Percentiles rank a stretch among this genome's conserved stretches.
phyloP scores from a whole-genome alignment of 2,797 vertebrate species.

The Bothrops alternatus region DNA sequence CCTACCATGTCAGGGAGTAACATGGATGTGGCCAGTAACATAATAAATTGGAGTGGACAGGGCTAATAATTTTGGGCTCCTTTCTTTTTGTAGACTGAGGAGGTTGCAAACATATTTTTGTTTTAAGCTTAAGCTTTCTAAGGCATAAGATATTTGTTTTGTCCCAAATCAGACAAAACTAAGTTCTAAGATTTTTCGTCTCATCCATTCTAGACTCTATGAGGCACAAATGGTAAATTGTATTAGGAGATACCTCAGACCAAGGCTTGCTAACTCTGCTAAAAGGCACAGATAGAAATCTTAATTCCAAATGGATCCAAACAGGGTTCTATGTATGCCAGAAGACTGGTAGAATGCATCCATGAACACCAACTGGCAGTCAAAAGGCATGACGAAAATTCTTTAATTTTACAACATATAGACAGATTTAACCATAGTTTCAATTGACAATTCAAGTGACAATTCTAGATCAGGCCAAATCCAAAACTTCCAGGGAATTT shows the following conservation, averaged over 20 bases:
- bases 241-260: not conserved
- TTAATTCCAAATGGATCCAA: not conserved
- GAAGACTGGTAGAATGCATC: too few relatives aligned
- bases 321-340: not conserved
- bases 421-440: too few relatives aligned
- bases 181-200: not conserved
- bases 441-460: too few relatives aligned
- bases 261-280: not conserved
- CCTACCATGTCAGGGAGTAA: not conserved
- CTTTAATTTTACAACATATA: too few relatives aligned
- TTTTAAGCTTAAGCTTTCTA: not conserved
- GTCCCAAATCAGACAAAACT: not conserved
- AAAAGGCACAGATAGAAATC: not conserved
- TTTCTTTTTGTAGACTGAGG: not conserved
- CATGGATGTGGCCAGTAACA: not conserved
- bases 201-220: not conserved
- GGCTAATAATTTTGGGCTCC: not conserved
- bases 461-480: too few relatives aligned
- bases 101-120: not conserved
- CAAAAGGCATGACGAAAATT: too few relatives aligned
- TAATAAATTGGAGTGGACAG: not conserved
- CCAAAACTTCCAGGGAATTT: too few relatives aligned
- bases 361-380: too few relatives aligned
- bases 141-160: not conserved
- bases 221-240: not conserved